Evolutionary conservation across 2,113 vertebrate genomes (phyloP).

Genomic region (Arvicanthis niloticus): DNA sequence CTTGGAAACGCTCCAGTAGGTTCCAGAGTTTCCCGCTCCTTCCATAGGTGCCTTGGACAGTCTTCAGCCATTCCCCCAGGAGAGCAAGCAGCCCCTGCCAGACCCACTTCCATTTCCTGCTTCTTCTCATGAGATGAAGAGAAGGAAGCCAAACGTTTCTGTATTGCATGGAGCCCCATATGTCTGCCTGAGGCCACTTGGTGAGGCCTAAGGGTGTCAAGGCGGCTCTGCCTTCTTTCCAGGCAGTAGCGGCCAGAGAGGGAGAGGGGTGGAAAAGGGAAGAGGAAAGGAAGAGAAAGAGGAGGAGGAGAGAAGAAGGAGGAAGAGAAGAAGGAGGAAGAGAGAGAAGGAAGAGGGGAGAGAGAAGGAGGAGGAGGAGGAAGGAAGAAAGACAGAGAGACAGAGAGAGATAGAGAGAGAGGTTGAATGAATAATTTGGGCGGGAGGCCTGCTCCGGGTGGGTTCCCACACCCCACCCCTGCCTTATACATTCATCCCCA

Average conservation of each 20-base stretch:
- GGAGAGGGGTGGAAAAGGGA: not conserved
- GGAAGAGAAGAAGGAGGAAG: no score
- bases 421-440: slow-evolving; percentile 85
- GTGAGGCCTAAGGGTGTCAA: not conserved
- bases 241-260: not conserved
- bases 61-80: not conserved
- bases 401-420: not conserved
- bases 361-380: not conserved
- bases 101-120: not conserved
- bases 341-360: not conserved
- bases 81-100: not conserved
- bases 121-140: no score
- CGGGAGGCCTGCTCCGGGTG: slow-evolving; percentile 48
- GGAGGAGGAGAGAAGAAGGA: no score
- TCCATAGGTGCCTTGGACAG: no score
- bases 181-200: rapidly evolving
- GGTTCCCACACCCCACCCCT: slow-evolving; percentile 89
- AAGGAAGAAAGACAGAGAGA: no score
- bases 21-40: not conserved
- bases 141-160: no score
- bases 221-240: not conserved
- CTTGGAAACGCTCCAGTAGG: not conserved
- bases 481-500: slow-evolving; percentile 80
- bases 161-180: rapidly evolving
- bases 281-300: not conserved